Conservation (phyloP, 2,888 invertebrate genomes). For the Leptinotarsa rubiginosa region DNA sequence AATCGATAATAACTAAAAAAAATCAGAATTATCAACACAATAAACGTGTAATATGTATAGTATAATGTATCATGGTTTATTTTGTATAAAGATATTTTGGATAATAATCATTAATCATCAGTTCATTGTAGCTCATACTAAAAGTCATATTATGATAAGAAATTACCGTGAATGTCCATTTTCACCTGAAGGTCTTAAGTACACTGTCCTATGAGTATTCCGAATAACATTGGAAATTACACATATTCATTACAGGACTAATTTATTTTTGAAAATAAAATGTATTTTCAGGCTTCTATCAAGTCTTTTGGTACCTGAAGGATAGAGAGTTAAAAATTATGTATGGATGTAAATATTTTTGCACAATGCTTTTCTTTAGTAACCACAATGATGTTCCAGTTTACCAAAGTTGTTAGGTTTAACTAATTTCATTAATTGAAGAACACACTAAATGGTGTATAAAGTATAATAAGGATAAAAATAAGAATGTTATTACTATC, state of each 20-base stretch:
- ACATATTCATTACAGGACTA: background rate
- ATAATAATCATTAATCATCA: background rate
- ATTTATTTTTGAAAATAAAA: background rate
- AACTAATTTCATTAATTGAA: constrained; percentile 6
- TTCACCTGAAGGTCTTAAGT: background rate
- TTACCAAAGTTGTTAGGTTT: constrained; percentile 35
- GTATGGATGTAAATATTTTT: constrained; percentile 19
- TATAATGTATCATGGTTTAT: background rate
- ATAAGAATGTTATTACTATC: background rate
- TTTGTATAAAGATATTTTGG: background rate
- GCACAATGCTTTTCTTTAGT: constrained; percentile 2
- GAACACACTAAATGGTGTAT: background rate
- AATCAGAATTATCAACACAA: too few species aligned
- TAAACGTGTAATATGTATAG: background rate
- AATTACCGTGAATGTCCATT: background rate
- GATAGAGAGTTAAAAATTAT: background rate
- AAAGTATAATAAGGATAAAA: background rate
- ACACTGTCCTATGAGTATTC: background rate
- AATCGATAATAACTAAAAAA: background rate
- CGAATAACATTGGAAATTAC: background rate
- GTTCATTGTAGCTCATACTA: background rate
- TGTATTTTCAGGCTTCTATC: constrained; percentile 1
- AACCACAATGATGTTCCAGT: constrained; percentile 34
- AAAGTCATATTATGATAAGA: background rate
- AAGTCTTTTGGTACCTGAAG: constrained; percentile 4